Conservation (phyloP, 2,113 vertebrate genomes). For the Amphilophus citrinellus region DNA sequence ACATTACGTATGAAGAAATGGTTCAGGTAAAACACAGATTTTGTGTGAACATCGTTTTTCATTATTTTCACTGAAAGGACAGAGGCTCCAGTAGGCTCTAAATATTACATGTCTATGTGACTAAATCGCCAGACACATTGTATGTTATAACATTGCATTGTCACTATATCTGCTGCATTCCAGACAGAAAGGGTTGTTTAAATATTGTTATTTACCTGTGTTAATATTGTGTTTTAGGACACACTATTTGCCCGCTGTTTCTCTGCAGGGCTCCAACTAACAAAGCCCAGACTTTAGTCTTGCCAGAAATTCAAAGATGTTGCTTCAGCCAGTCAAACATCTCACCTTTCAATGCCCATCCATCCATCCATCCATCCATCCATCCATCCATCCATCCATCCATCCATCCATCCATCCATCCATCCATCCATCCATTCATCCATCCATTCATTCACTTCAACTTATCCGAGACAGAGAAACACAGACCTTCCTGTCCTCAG, state of each 20-base stretch:
- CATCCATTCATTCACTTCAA: no score
- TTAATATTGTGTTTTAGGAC: background rate
- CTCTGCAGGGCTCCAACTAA: background rate
- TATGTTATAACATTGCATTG: background rate
- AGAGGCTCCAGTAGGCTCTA: background rate
- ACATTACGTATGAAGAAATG: constrained; percentile 83
- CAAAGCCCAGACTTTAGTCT: background rate
- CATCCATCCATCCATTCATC: no score
- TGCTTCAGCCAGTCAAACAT: background rate
- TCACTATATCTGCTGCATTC: background rate
- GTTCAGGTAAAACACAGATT: constrained; percentile 62
- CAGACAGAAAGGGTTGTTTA: background rate
- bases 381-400: no score
- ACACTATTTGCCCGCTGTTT: no score
- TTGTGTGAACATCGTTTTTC: background rate
- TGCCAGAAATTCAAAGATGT: background rate
- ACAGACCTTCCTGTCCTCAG: no score
- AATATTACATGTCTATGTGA: no score
- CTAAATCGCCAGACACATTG: background rate
- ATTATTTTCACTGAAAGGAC: background rate
- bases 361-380: no score
- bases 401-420: no score
- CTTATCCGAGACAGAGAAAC: no score
- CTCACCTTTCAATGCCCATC: background rate
- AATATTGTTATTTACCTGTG: background rate